A percentile compares a stretch with the other conserved stretches of the same genome.
Conservation (phyloP, 53 echinoderm and acorn worm genomes). For the Mesocentrotus franciscanus region DNA sequence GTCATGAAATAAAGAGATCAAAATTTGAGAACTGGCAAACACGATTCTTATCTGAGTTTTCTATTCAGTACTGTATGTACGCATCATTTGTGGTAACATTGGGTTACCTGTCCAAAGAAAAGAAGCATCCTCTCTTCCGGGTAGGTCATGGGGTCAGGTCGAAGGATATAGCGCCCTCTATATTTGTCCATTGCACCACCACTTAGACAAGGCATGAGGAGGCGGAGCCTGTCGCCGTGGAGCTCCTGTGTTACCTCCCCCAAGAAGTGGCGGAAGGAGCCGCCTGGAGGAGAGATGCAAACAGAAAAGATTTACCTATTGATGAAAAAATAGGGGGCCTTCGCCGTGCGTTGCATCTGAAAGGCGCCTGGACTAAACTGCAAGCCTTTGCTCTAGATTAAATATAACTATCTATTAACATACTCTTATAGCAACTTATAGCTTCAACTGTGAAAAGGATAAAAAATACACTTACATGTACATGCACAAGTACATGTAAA, state of each 20-base stretch:
- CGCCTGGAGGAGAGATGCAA: slow-evolving; percentile 62
- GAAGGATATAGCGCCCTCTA: slow-evolving; percentile 77
- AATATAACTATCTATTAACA: too few relatives aligned
- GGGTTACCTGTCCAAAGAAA: slow-evolving; percentile 86
- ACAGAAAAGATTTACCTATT: background rate
- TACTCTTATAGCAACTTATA: too few relatives aligned
- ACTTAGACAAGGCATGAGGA: slow-evolving; percentile 81
- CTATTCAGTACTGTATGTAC: too few relatives aligned
- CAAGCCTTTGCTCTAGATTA: too few relatives aligned
- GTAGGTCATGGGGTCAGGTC: slow-evolving; percentile 81
- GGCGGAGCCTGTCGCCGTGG: slow-evolving; percentile 77
- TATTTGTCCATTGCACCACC: slow-evolving; percentile 68
- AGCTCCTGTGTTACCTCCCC: slow-evolving; percentile 90
- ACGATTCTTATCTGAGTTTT: too few relatives aligned
- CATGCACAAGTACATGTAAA: too few relatives aligned
- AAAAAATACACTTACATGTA: too few relatives aligned
- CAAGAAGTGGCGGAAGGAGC: slow-evolving; percentile 88
- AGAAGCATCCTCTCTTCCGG: slow-evolving; percentile 84
- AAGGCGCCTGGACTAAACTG: too few relatives aligned
- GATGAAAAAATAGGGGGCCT: background rate
- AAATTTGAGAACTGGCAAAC: too few relatives aligned
- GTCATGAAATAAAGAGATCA: too few relatives aligned
- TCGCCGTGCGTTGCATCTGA: too few relatives aligned
- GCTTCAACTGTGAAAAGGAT: too few relatives aligned
- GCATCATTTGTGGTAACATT: background rate